Base-by-base conservation (phyloP, 1,140 invertebrate genomes). In the Dysdera silvatica region DNA sequence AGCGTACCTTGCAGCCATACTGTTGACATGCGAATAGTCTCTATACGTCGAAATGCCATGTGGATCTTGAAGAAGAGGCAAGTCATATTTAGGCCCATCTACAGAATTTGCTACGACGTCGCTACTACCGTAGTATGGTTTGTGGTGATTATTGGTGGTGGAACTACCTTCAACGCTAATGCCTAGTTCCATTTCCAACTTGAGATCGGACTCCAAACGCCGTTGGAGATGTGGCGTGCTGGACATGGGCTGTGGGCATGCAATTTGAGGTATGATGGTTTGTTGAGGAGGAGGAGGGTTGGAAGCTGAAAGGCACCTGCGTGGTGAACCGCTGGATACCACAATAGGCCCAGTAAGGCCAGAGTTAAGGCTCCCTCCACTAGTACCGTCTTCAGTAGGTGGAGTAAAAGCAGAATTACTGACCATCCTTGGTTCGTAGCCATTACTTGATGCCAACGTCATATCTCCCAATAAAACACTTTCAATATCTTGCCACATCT, bases 401-500 rank as follows among this genome's bases (percentile, higher is more conserved):
- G 66, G 47, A n/a, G 62, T 60, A 24, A 54, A 57, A 24, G 63
- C 52, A 23, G 33, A 47, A 16, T 52, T 49, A 12, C 55, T 45
- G 2, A 47, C 29, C 18, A 51, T 60, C 43, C 48, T 31, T 8
- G 47, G 53, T 40, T 57, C 53, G 26, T 60, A 58, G 12, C 48
- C 37, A 28, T 45, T 56, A 45, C 56, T 40, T 18, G 66, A 48
- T n/a, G 40, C 47, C 12, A 59, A 10, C 26, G 65, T 56, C 52
- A 67, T 52, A 31, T 57, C 65, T 26, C 54, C 60, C 12, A 70
- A 37, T 2, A 71, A 35, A 4, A 71, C 69, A 45, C 70, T 70
- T 28, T 71, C 69, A 24, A 71, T 70, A 31, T 71, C 69, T 60
- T 71, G 70, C 69, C 70, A 70, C 66, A 71, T 70, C 68, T 69